A percentile compares a stretch with the other conserved stretches of the same genome.
Evolutionary conservation across 2,113 vertebrate species (phyloP).

Genomic region (Mesitornis unicolor): DNA sequence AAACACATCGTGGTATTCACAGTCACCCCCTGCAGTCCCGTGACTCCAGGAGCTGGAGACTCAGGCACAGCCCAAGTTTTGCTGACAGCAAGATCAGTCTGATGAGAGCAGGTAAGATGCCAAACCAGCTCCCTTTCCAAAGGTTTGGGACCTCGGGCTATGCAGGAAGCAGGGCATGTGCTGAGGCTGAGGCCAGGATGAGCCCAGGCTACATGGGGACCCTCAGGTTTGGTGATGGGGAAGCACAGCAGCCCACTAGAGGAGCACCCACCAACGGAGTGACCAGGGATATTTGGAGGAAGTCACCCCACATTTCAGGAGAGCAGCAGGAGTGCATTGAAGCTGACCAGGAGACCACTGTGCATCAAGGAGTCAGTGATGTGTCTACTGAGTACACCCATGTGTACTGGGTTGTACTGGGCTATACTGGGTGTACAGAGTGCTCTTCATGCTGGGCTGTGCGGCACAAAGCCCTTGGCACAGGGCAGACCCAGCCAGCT

Average conservation of each 20-base stretch:
- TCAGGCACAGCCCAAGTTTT: background rate
- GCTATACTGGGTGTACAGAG: accelerated
- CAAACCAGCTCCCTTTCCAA: background rate
- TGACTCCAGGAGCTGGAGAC: background rate
- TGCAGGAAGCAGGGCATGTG: background rate
- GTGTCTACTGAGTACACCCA: background rate
- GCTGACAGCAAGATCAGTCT: background rate
- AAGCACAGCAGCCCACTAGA: background rate
- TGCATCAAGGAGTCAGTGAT: background rate
- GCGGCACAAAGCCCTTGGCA: accelerated
- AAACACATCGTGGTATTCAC: background rate
- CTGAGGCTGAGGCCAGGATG: background rate
- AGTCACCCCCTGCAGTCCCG: background rate
- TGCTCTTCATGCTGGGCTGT: background rate
- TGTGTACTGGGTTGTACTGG: no score
- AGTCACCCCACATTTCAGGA: background rate
- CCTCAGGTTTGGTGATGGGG: background rate
- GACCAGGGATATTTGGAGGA: background rate
- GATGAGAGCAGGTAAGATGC: background rate
- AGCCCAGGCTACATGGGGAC: accelerated
- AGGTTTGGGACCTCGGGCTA: background rate
- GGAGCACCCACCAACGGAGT: background rate
- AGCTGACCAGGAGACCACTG: background rate
- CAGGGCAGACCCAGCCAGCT: background rate
- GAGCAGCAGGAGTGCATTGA: background rate